These are phyloP conservation scores for Emmelina monodactyla DNA, from an alignment of 2,888 invertebrate genomes.

Conservation along the genomic window DNA sequence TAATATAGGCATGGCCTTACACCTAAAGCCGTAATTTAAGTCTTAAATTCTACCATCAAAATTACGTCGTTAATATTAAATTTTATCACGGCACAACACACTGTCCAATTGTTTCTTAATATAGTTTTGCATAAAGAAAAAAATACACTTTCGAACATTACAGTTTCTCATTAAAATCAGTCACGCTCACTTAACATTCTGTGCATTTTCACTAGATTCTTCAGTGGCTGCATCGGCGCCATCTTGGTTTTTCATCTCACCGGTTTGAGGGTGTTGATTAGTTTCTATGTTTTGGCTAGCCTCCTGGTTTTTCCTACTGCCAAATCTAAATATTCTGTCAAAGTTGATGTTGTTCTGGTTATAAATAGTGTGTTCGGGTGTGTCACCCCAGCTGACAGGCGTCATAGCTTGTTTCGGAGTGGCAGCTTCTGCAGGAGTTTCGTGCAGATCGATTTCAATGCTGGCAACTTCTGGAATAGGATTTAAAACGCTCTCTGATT, in stretches of 20 bases:
- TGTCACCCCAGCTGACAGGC: slow-evolving; percentile 50
- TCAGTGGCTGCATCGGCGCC: neutral
- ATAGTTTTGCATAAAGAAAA: neutral
- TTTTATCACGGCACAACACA: neutral
- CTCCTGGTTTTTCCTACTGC: neutral
- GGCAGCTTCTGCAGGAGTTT: neutral
- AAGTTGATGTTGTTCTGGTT: slow-evolving; percentile 56
- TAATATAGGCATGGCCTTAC: too few species aligned
- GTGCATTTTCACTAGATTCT: neutral
- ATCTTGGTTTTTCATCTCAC: too few species aligned
- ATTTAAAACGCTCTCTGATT: slow-evolving; percentile 38
- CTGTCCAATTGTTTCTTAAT: neutral
- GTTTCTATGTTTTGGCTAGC: neutral
- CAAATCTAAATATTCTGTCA: slow-evolving; percentile 46
- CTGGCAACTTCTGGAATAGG: slow-evolving; percentile 32
- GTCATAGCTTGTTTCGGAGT: slow-evolving; percentile 24
- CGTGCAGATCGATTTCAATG: slow-evolving; percentile 21
- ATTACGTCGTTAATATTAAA: too few species aligned
- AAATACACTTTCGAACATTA: neutral
- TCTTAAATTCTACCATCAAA: too few species aligned
- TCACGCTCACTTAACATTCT: neutral
- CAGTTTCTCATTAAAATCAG: neutral
- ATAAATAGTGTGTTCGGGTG: slow-evolving; percentile 45
- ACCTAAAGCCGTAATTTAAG: too few species aligned
- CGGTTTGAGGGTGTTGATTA: too few species aligned